Base-by-base conservation (phyloP, 2,113 vertebrate species). In the Psettodes erumei region DNA sequence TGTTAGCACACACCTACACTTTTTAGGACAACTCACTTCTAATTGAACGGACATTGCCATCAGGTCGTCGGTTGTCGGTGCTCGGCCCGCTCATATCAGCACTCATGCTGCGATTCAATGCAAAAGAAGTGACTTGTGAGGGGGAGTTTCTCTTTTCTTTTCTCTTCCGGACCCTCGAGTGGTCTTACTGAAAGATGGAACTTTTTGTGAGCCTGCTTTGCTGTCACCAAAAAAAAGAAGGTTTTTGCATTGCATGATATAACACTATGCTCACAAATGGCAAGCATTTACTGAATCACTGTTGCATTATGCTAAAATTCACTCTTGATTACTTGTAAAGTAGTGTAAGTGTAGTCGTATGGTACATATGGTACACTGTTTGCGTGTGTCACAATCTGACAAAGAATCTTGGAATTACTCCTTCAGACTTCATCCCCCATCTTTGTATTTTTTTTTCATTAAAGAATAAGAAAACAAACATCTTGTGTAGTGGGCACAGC, bases 101-200 rank as follows among this genome's bases (percentile, higher is more conserved):
- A 35, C 38, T 45, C 12, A 27, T 48, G 32, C 62, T 63, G 62
- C 12, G 27, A 66, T 66, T 66, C 47, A 65, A 51, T 48, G 13
- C 62, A 43, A 67, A 42, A 47, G n/a, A 67, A 76, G 65, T 33
- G 6, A 66, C 38, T 76, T 32, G 13, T 61, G 35, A 55, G 19
- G 27, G 5, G 37, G 43, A n/a, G n/a, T n/a, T n/a, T n/a, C n/a
- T n/a, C n/a, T n/a, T n/a, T n/a, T n/a, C n/a, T 65, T 68, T 71
- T 67, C 40, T 50, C 7, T 55, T 67, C 37, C 21, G 40, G n/a
- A 45, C 13, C 38, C 38, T 48, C n/a, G 32, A 54, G 66, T 60
- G 32, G 37, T 66, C 45, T 48, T 10, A 33, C 10, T 54, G 21
- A 25, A 72, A 40, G 2, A 47, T 35, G 56, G 8, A 3, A 28